Evolutionary conservation across 2,888 invertebrate genomes (phyloP), one percentile per base, ranked within the genome.

Genomic region (Lithophane semibrunnea): DNA sequence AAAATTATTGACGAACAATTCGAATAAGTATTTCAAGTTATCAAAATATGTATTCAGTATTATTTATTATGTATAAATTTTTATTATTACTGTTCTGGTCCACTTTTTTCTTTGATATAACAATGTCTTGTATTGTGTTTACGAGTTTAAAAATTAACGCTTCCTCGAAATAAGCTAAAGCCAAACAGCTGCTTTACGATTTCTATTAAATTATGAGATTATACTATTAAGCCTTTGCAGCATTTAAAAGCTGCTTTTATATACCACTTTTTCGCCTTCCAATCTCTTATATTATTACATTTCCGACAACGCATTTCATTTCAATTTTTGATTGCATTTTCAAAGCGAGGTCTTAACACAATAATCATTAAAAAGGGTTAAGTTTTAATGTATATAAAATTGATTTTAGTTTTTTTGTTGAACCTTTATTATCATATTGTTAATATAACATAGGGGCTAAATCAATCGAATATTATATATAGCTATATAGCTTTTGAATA

Each of bases 351-450:
- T 85, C 75, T 81, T 84, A 86, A 85, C 75, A 80, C 80, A 82
- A 82, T 89, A 88, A 90, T 88, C 87, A 88, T 88, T 84, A 29
- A 84, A 66, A 77, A 79, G 67, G 66, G 66, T 83, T 92, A 92
- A 93, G 92, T 91, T 92, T 91, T 93, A 93, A 90, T 96, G 95
- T 96, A 96, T 93, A 96, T 95, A 94, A 91, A 93, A 92, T 93
- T 92, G 88, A 91, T 92, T 94, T 92, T 92, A 90, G 90, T 90
- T 91, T 90, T 94, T 94, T 52, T 95, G 94, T 95, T 96, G 93
- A 94, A 91, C 89, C 90, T 91, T 83, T 88, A 91, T 91, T 92
- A 91, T 92, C 84, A 92, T 91, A 94, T 93, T 95, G 93, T 95
- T 88, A 82, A 82, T 88, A 89, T 95, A 94, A 91, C 93, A 93